Evolutionary conservation across 2,888 invertebrate genomes (phyloP).

Genomic region (Drosophila anomalata): DNA sequence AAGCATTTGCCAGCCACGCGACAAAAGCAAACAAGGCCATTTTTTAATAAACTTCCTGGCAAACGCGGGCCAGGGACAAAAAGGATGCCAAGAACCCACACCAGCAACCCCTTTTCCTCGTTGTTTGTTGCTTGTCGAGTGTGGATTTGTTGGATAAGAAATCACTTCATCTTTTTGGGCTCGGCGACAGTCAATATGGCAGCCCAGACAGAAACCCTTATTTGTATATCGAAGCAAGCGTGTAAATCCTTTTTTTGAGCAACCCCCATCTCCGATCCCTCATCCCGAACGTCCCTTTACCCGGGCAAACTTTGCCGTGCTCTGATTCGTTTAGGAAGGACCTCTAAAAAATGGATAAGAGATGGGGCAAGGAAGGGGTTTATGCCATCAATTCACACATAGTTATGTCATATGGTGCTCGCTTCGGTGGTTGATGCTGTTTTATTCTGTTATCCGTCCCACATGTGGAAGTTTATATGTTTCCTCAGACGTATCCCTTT

Average conservation of each 20-base stretch:
- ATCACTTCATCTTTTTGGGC: constrained; percentile 73
- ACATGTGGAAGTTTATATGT: constrained; percentile 31
- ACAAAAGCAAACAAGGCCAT: constrained; percentile 73
- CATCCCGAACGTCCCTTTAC: neutral
- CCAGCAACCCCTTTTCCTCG: constrained; percentile 55
- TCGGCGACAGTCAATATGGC: constrained; percentile 60
- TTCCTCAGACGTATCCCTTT: constrained; percentile 49
- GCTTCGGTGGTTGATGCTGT: constrained; percentile 39
- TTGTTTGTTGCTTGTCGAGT: constrained; percentile 33
- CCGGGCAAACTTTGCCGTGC: constrained; percentile 30
- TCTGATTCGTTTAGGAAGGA: constrained; percentile 66
- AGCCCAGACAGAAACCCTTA: constrained; percentile 63
- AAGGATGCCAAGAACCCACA: constrained; percentile 32
- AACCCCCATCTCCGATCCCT: constrained; percentile 34
- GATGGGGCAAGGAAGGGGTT: constrained; percentile 67
- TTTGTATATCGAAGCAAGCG: constrained; percentile 78
- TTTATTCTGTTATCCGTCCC: constrained; percentile 27
- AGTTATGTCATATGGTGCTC: constrained; percentile 72
- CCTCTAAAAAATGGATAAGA: constrained; percentile 35
- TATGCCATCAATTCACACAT: constrained; percentile 80
- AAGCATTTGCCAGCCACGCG: constrained; percentile 65
- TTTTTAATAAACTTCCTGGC: constrained; percentile 76
- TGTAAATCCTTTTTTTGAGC: constrained; percentile 69
- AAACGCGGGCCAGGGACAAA: constrained; percentile 15
- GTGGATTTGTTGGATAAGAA: constrained; percentile 77